Base-by-base conservation (phyloP, 2,113 vertebrate species). In the Sylvilagus bachmani region DNA sequence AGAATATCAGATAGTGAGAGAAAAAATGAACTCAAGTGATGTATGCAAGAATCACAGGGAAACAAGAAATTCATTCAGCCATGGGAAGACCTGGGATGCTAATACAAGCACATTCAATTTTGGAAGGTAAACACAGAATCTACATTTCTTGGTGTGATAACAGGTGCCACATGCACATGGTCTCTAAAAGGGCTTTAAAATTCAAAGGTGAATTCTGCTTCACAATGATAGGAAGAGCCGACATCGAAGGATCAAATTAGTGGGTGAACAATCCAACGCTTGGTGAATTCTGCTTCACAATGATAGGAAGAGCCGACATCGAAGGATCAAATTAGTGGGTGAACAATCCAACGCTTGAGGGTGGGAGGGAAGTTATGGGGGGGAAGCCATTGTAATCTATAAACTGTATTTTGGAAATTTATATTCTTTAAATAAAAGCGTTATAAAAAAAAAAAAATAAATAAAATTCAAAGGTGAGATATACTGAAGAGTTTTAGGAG, bases 151-250 rank as follows among this genome's bases (percentile, higher is more conserved):
- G 33, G 29, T 74, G 12, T 69, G 25, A 78, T 62, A 58, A 10
- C 8, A 86, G 36, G 31, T 80, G 55, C 13, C 87, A 84, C 89
- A 58, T 36, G 79, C 29, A 49, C 3, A 9, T 29, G 31, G 10
- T 9, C 27, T 94, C 55, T 58, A 49, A 85, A 6, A 38, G 9
- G 25, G 29, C 21, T 91, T 89, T 77, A 51, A 79, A 78, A 78
- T 75, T 88, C 66, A n/a, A 71, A 95, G 44, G 44, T 67, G 29
- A 92, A n/a, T n/a, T n/a, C n/a, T n/a, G n/a, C n/a, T n/a, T n/a
- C n/a, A n/a, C n/a, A n/a, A n/a, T n/a, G n/a, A n/a, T n/a, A n/a
- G n/a, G n/a, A n/a, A n/a, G n/a, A n/a, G n/a, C n/a, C n/a, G n/a
- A n/a, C n/a, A n/a, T n/a, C n/a, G n/a, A n/a, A n/a, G n/a, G n/a